Evolutionary conservation across 2,797 vertebrate genomes (phyloP).

Genomic region (Todus mexicanus): DNA sequence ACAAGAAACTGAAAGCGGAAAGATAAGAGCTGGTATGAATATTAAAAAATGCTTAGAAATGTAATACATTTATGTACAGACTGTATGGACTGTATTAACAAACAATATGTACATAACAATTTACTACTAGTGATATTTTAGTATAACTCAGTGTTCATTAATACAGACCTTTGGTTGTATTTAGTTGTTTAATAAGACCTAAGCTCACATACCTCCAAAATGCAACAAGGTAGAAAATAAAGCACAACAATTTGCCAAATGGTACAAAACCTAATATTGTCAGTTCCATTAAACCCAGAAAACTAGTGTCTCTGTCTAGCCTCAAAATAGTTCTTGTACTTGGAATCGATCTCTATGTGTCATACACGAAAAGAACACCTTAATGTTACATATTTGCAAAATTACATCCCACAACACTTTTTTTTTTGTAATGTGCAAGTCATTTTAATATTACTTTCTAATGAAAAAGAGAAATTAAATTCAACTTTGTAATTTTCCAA

Average conservation of each 20-base stretch:
- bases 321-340: slow-evolving; percentile 75
- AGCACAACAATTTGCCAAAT: slow-evolving; percentile 56
- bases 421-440: slow-evolving; percentile 62
- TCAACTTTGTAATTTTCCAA: slow-evolving; percentile 49
- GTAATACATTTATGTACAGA: slow-evolving; percentile 79
- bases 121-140: slow-evolving; percentile 53
- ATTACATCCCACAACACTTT: slow-evolving; percentile 61
- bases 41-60: slow-evolving; percentile 84
- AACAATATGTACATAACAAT: slow-evolving; percentile 75
- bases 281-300: slow-evolving; percentile 67
- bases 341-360: slow-evolving; percentile 70
- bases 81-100: slow-evolving; percentile 71
- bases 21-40: slow-evolving; percentile 68
- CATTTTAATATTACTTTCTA: slow-evolving; percentile 63
- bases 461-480: slow-evolving; percentile 59
- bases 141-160: slow-evolving; percentile 61
- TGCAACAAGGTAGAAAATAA: slow-evolving; percentile 71
- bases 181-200: slow-evolving; percentile 58
- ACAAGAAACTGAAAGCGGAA: slow-evolving; percentile 78
- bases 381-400: slow-evolving; percentile 72
- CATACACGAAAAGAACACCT: slow-evolving; percentile 67
- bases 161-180: slow-evolving; percentile 76
- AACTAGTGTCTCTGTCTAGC: slow-evolving; percentile 70
- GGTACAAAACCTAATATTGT: slow-evolving; percentile 73
- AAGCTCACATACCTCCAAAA: slow-evolving; percentile 63